Evolutionary conservation across 2,797 vertebrate genomes (phyloP).

Genomic region (Lepus townsendii): DNA sequence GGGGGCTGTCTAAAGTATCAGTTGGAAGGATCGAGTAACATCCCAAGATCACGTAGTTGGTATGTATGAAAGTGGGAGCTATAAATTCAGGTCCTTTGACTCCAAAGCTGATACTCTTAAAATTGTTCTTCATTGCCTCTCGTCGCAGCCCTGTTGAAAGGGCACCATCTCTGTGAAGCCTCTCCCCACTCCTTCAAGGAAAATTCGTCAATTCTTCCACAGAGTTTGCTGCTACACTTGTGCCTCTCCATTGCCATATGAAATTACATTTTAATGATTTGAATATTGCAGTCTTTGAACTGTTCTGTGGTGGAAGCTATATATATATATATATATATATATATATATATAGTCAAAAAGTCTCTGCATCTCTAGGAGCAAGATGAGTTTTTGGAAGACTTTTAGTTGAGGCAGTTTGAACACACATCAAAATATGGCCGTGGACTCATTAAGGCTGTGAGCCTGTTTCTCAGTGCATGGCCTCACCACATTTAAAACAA

Average conservation of each 20-base stretch:
- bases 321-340: not conserved
- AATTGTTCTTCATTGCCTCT: constrained; percentile 43
- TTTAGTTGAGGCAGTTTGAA: constrained; percentile 17
- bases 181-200: not conserved
- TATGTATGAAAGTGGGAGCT: constrained; percentile 11
- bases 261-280: constrained; percentile 55
- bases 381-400: constrained; percentile 3
- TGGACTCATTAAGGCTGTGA: not conserved
- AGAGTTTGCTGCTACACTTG: not conserved
- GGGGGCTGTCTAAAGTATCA: constrained; percentile 5
- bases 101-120: constrained; percentile 58
- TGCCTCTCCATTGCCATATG: not conserved
- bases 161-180: not conserved
- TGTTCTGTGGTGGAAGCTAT: not conserved
- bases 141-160: constrained; percentile 59
- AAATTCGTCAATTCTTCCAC: constrained; percentile 35
- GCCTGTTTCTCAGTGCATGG: not conserved
- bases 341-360: not conserved
- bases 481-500: not conserved
- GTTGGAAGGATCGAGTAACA: constrained; percentile 56
- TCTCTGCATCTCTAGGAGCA: constrained; percentile 5
- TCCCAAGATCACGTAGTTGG: not conserved
- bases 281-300: constrained; percentile 50
- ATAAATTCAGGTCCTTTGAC: constrained; percentile 25
- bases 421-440: constrained; percentile 26